Evolutionary conservation across 2,888 invertebrate species (phyloP).

Genomic region (Rugalucina vietnamica): DNA sequence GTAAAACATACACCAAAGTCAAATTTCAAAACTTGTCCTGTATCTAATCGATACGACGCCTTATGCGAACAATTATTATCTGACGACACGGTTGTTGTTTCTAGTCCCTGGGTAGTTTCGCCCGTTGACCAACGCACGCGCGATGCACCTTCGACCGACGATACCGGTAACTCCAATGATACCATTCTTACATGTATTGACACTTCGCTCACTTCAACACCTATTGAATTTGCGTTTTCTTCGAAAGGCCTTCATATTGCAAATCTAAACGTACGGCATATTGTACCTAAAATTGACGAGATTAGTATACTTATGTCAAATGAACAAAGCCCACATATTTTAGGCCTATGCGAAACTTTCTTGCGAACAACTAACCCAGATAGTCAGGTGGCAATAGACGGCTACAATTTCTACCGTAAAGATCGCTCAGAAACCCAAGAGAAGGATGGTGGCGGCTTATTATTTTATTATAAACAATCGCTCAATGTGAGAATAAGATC

Average conservation of each 20-base stretch:
- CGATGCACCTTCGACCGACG: no score
- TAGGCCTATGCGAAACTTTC: neutral
- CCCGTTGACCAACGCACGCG: no score
- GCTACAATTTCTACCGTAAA: neutral
- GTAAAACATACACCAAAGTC: no score
- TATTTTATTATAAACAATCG: neutral
- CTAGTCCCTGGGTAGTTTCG: no score
- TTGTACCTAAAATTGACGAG: neutral
- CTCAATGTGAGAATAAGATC: neutral
- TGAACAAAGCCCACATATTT: neutral
- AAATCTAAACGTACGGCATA: neutral
- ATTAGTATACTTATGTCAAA: neutral
- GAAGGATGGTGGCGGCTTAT: neutral
- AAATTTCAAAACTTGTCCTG: no score
- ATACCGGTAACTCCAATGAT: no score
- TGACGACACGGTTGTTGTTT: no score
- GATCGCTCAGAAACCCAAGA: neutral
- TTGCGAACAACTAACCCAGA: neutral
- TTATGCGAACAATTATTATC: no score
- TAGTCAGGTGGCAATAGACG: neutral
- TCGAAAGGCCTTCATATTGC: neutral
- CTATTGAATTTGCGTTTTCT: neutral
- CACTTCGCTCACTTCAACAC: no score
- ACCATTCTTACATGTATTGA: no score
- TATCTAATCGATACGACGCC: no score